Evolutionary conservation across 2,113 vertebrate species (phyloP), one percentile per base, ranked within the genome.

Genomic region (Paraplagusia blochii): DNA sequence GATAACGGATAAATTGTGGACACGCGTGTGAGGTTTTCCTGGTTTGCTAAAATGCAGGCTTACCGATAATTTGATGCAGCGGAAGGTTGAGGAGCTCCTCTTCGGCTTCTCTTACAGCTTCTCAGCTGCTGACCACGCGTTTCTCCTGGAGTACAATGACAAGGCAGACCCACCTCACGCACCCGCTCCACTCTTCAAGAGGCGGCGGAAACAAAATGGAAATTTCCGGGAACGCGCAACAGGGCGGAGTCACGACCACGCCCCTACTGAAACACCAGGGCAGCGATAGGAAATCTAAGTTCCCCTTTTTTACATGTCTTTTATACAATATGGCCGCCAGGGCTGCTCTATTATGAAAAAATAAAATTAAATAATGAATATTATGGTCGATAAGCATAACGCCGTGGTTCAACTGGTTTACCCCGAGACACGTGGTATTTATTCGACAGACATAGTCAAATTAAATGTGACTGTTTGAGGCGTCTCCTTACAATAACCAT

Each of bases 61-160:
- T 88, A 88, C 86, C 81, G 15, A 29, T 29, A 29, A 29, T 29
- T 4, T 29, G 62, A 56, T 3, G 59, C 45, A 44, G 76, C 69
- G 36, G 9, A 58, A 53, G 68, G 71, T 57, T 62, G 48, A 58
- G 40, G 12, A 45, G 51, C 48, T 58, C 46, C 11, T 45, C 51
- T n/a, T 55, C 57, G 11, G 47, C 50, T 29, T 29, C 22, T 6
- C 22, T 29, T 29, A 4, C 22, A 4, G 3, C 22, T 29, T 29
- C 22, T 17, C 47, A 16, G 70, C 63, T 58, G 74, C 72, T 76
- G 78, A 81, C 78, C 83, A 85, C 78, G 82, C 78, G 80, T 66
- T 58, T 70, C 69, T 53, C 58, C 69, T 46, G 7, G 62, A 46
- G 29, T 66, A 80, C 76, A 84, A 84, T 82, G 86, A 86, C 82